Percentiles rank a stretch among this genome's conserved stretches.
phyloP scores from a whole-genome alignment of 2,797 vertebrate genomes.

The Furcifer pardalis region DNA sequence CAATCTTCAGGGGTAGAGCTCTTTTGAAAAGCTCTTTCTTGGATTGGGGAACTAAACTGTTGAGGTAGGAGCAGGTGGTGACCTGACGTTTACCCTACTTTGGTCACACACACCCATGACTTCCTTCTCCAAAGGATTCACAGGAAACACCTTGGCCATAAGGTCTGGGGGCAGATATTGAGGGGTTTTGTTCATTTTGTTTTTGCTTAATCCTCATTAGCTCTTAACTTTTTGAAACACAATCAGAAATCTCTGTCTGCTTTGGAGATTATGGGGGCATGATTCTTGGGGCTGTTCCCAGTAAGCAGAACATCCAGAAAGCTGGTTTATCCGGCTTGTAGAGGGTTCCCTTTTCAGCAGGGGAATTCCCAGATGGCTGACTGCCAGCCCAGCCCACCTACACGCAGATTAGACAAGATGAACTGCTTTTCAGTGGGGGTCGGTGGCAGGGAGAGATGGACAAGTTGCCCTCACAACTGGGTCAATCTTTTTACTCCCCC shows the following conservation, averaged over 20 bases:
- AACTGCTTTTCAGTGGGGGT: not conserved
- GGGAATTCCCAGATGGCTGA: conserved; percentile 34
- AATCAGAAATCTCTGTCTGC: not conserved
- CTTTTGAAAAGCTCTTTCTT: not conserved
- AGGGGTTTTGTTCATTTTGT: not conserved
- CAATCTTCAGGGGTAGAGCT: not conserved
- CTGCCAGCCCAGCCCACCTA: conserved; percentile 10
- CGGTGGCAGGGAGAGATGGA: not conserved
- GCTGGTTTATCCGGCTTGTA: conserved; percentile 21
- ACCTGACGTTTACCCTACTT: not conserved
- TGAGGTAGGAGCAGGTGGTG: not conserved
- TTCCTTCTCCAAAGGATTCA: not conserved
- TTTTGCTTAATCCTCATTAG: conserved; percentile 12
- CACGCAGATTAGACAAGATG: not conserved
- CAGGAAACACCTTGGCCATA: not conserved
- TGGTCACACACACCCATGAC: not conserved
- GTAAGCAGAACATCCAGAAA: not conserved
- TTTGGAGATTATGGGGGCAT: not conserved
- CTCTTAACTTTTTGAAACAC: not conserved
- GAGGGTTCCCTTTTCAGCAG: not conserved
- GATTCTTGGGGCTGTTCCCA: conserved; percentile 27
- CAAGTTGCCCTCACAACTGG: not conserved
- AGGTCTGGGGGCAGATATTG: not conserved
- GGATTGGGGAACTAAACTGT: too few relatives aligned
- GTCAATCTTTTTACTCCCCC: not conserved